Base-by-base conservation (phyloP, 2,797 vertebrate genomes). In the Chloroceryle amazona region DNA sequence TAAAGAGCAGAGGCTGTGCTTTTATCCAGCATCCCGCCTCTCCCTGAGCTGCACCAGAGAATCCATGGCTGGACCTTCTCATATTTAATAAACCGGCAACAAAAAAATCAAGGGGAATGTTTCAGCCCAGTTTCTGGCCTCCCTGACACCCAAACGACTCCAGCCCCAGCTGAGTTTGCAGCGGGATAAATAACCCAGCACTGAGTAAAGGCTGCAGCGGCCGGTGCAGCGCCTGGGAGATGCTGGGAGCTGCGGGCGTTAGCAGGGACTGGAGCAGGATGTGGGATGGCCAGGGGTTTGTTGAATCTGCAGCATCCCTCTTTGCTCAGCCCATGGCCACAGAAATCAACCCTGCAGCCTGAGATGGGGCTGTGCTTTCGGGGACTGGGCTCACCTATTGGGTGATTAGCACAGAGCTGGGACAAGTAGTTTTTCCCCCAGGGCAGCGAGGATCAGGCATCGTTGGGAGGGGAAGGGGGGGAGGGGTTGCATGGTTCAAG, bases 1-100 rank as follows among this genome's bases (percentile, higher is more conserved):
- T 87, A 63, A 73, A 67, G 72, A 82, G 88, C 70, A 58, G 46
- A 37, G 52, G 37, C 63, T 58, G 52, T 82, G 78, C 54, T 91
- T 96, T 78, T 54, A 81, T 71, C 65, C 68, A 82, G 67, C 51
- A 61, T 87, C 52, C 63, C 68, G 52, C 29, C 67, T 8, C 75
- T 79, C 2, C 0, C 57, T 51, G 81, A 0, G 0, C 70, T 0
- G 1, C 57, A 20, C 41, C 4, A 4, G 49, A 57, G 35, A 41
- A 51, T 46, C 91, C 21, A 0, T 2, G 57, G 23, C 52, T 33
- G 47, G 52, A 90, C 60, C 41, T 55, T 51, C 37, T 73, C 14
- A 4, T 42, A 52, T 76, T 78, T 68, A 81, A 73, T 66, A 78
- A 58, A 85, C 8, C 2, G 0, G 35, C 18, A 18, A 33, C 15